These are phyloP conservation scores for Ridgeia piscesae DNA, from an alignment of 1,140 invertebrate species.

Conservation along the genomic window DNA sequence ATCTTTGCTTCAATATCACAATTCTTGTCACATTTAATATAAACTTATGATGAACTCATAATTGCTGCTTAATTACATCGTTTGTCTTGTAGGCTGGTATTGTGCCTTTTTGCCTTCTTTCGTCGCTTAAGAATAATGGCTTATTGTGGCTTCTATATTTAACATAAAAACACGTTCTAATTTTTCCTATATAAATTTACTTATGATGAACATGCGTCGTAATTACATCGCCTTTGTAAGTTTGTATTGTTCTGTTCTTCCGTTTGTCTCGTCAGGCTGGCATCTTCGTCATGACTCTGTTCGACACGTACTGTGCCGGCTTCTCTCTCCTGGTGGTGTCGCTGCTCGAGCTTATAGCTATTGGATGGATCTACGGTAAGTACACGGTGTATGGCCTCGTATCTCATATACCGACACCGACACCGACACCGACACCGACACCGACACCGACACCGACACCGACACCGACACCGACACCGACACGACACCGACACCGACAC, in stretches of 20 bases:
- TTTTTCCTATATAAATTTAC: slow-evolving; percentile 82
- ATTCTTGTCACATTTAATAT: slow-evolving; percentile 87
- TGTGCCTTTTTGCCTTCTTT: background rate
- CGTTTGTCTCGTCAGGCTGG: slow-evolving; percentile 43
- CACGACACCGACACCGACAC: too few relatives aligned
- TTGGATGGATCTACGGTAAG: slow-evolving; percentile 37
- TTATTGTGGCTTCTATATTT: background rate
- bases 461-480: too few relatives aligned
- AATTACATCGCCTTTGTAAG: background rate
- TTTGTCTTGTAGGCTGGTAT: too few relatives aligned
- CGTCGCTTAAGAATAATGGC: too few relatives aligned
- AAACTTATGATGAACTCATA: background rate
- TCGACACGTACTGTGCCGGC: slow-evolving; percentile 55
- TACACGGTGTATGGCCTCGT: background rate
- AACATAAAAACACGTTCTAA: slow-evolving; percentile 65
- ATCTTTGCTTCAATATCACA: slow-evolving; percentile 7
- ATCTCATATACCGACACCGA: too few relatives aligned
- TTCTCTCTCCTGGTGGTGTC: slow-evolving; percentile 38
- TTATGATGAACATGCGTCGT: background rate
- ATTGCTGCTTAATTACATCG: background rate
- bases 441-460: too few relatives aligned
- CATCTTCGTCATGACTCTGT: slow-evolving; percentile 55
- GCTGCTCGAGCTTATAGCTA: slow-evolving; percentile 32
- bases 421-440: too few relatives aligned
- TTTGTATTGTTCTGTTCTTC: background rate